Percentiles rank a stretch among this genome's conserved stretches.
phyloP scores from a whole-genome alignment of 2,888 invertebrate species.

The Eutolmus rufibarbis region DNA sequence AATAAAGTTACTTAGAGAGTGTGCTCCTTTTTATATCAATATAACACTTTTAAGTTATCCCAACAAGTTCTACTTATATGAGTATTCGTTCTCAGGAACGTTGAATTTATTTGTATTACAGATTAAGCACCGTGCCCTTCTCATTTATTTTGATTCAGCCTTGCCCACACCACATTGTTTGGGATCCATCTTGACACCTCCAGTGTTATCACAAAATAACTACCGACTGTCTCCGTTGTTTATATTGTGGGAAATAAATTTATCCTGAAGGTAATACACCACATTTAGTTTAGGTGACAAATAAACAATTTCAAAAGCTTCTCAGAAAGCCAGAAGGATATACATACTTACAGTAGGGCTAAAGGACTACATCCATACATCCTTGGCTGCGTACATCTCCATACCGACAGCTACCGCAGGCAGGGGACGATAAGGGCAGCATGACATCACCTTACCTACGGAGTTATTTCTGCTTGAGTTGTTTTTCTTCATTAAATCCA shows the following conservation, averaged over 20 bases:
- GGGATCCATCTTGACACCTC: conserved; percentile 21
- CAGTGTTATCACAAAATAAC: conserved; percentile 30
- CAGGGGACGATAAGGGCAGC: conserved; percentile 3
- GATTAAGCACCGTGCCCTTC: not conserved
- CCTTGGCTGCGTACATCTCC: not conserved
- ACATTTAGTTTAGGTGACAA: conserved; percentile 33
- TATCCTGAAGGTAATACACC: conserved; percentile 32
- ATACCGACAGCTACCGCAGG: not conserved
- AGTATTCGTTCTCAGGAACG: not conserved
- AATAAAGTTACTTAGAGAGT: too few species aligned
- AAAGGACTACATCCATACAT: not conserved
- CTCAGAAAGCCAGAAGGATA: not conserved
- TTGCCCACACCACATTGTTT: not conserved
- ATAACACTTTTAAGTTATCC: not conserved
- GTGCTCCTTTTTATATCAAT: too few species aligned
- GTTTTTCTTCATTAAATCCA: conserved; percentile 50
- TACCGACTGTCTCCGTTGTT: conserved; percentile 23
- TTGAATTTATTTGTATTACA: conserved; percentile 16
- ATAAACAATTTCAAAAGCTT: conserved; percentile 33
- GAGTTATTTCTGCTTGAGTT: conserved; percentile 50
- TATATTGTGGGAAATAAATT: conserved; percentile 37
- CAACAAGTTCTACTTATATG: not conserved
- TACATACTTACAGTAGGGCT: not conserved
- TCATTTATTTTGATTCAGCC: conserved; percentile 18
- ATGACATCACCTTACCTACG: conserved; percentile 49